Evolutionary conservation across 2,797 vertebrate genomes (phyloP).

Genomic region (Acrossocheilus wenchowensis): DNA sequence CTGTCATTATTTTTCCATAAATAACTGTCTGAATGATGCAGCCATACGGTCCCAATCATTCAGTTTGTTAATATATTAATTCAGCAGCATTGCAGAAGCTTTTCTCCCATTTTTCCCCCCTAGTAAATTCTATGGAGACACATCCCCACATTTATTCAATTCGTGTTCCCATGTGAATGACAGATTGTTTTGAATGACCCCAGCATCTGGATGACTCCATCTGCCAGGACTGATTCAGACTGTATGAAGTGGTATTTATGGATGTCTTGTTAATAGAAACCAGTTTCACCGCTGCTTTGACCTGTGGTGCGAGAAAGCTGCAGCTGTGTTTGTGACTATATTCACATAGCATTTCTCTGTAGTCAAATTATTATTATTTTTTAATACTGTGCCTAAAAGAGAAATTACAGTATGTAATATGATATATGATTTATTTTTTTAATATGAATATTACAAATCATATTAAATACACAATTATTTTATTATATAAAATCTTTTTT

Average conservation of each 20-base stretch:
- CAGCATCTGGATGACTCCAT: constrained; percentile 57
- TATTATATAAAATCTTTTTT: neutral
- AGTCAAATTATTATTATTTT: neutral
- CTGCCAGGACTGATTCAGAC: constrained; percentile 5
- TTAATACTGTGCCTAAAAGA: neutral
- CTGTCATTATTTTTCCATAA: constrained; percentile 42
- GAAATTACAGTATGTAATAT: neutral
- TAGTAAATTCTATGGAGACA: constrained; percentile 31
- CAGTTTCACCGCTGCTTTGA: constrained; percentile 42
- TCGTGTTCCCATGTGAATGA: constrained; percentile 45
- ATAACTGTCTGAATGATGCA: constrained; percentile 55
- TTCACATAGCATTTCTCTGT: neutral
- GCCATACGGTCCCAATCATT: constrained; percentile 69
- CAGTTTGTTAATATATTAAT: constrained; percentile 34
- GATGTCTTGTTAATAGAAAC: constrained; percentile 40
- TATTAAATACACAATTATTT: neutral
- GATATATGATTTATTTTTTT: neutral
- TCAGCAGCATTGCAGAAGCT: neutral
- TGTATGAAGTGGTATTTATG: constrained; percentile 42
- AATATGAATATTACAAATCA: neutral
- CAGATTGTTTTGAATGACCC: constrained; percentile 49
- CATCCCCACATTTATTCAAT: constrained; percentile 13
- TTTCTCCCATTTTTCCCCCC: neutral
- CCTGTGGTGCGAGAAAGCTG: constrained; percentile 26
- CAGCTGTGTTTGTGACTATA: constrained; percentile 48